phyloP scores from a whole-genome alignment of 2,888 invertebrate genomes.

The Esperia sulphurella region DNA sequence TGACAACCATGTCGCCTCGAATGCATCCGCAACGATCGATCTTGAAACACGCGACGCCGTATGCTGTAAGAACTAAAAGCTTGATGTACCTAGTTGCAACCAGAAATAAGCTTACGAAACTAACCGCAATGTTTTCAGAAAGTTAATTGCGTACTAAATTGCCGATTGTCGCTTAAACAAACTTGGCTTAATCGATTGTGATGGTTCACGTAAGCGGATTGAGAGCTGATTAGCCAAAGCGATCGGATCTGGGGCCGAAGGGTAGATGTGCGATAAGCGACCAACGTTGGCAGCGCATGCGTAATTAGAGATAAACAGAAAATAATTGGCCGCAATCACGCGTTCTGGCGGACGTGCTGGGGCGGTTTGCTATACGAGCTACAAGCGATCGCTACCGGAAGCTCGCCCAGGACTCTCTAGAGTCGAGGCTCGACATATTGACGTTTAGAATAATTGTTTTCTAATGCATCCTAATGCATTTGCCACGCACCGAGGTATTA shows the following conservation, averaged over 20 bases:
- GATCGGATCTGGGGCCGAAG: conserved; percentile 74
- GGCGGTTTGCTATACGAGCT: conserved; percentile 25
- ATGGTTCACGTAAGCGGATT: conserved; percentile 63
- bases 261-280: conserved; percentile 72
- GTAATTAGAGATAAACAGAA: conserved; percentile 79
- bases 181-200: conserved; percentile 50
- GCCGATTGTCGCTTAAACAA: conserved; percentile 26
- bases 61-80: neutral
- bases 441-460: conserved; percentile 10
- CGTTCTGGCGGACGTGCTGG: conserved; percentile 61
- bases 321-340: conserved; percentile 78
- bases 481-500: neutral
- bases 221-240: conserved; percentile 66
- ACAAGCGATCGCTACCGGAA: conserved; percentile 6
- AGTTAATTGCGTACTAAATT: conserved; percentile 12
- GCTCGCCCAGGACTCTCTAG: conserved; percentile 1
- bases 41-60: conserved; percentile 6
- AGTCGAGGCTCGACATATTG: conserved; percentile 1
- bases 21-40: conserved; percentile 4
- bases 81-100: conserved; percentile 1
- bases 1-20: conserved; percentile 25
- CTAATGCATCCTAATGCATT: neutral
- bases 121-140: conserved; percentile 4
- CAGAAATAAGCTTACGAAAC: conserved; percentile 8
- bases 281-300: conserved; percentile 73